Percentiles rank a stretch among this genome's conserved stretches.
phyloP scores from a whole-genome alignment of 2,797 vertebrate species.

The Mormyrops attenuatus region DNA sequence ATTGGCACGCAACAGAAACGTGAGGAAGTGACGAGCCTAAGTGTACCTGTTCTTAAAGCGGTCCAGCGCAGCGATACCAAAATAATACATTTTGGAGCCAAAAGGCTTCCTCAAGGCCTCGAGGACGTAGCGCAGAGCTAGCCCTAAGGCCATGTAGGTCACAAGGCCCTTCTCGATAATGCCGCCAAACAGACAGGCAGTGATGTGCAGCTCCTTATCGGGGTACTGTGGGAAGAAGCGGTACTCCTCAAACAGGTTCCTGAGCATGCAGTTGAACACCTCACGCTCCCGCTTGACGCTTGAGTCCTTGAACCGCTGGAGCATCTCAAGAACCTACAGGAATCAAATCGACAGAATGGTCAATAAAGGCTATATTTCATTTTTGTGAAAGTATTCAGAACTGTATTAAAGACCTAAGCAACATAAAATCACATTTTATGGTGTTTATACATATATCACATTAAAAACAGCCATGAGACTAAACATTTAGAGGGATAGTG shows the following conservation, averaged over 20 bases:
- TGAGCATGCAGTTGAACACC: constrained; percentile 98
- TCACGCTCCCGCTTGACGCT: constrained; percentile 93
- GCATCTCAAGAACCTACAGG: constrained; percentile 90
- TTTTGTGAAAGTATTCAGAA: background rate
- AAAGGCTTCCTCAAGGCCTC: constrained; percentile 98
- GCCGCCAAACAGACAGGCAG: constrained; percentile 94
- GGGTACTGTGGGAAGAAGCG: constrained; percentile 98
- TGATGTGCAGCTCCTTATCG: constrained; percentile 98
- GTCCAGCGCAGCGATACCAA: constrained; percentile 97
- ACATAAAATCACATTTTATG: background rate
- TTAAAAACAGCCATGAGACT: background rate
- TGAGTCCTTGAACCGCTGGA: constrained; percentile 97
- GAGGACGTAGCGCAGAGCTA: constrained; percentile 95
- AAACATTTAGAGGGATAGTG: background rate
- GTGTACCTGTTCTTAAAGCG: constrained; percentile 97
- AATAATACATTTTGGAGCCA: constrained; percentile 99
- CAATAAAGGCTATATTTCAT: background rate
- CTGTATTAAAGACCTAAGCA: background rate
- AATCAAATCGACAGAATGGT: background rate
- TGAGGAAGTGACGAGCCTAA: background rate
- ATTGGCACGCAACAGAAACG: background rate
- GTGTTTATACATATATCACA: background rate
- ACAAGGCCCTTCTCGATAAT: constrained; percentile 98
- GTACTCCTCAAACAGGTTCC: constrained; percentile 97
- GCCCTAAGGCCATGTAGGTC: constrained; percentile 94